A percentile compares a stretch with the other conserved stretches of the same genome.
Conservation (phyloP, 2,797 vertebrate genomes). For the Melanotaenia boesemani region DNA sequence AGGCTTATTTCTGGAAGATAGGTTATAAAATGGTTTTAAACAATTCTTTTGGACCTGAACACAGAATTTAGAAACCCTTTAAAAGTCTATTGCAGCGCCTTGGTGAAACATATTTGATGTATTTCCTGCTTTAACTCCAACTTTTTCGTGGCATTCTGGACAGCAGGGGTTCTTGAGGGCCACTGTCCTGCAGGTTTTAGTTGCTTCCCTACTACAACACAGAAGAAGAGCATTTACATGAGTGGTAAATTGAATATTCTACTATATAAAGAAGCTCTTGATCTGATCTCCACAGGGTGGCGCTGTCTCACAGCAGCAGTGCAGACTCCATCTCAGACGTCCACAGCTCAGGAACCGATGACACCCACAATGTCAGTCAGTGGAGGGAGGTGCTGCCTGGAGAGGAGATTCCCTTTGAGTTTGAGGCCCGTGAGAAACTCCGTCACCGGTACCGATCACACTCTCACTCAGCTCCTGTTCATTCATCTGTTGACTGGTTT, state of each 20-base stretch:
- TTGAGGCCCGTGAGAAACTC: conserved; percentile 94
- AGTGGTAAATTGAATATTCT: neutral
- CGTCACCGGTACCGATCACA: conserved; percentile 78
- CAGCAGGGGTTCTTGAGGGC: too few species aligned
- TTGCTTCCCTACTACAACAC: too few species aligned
- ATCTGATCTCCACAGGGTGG: conserved; percentile 84
- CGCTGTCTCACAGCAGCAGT: conserved; percentile 95
- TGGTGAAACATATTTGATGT: too few species aligned
- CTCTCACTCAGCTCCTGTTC: neutral
- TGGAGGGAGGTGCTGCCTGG: conserved; percentile 95
- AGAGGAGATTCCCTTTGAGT: conserved; percentile 96
- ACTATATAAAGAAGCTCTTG: neutral
- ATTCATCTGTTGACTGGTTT: neutral
- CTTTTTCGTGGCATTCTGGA: too few species aligned
- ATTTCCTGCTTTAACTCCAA: too few species aligned
- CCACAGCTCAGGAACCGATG: conserved; percentile 86
- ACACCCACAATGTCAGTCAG: conserved; percentile 92
- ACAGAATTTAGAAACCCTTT: too few species aligned
- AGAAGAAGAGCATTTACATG: neutral
- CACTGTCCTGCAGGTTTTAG: too few species aligned
- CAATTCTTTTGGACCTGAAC: too few species aligned
- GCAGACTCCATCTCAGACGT: conserved; percentile 90
- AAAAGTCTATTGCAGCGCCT: too few species aligned
- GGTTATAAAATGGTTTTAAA: too few species aligned
- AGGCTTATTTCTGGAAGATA: too few species aligned